These are phyloP conservation scores for Hybognathus amarus DNA, from an alignment of 2,797 vertebrate species.

Conservation along the genomic window DNA sequence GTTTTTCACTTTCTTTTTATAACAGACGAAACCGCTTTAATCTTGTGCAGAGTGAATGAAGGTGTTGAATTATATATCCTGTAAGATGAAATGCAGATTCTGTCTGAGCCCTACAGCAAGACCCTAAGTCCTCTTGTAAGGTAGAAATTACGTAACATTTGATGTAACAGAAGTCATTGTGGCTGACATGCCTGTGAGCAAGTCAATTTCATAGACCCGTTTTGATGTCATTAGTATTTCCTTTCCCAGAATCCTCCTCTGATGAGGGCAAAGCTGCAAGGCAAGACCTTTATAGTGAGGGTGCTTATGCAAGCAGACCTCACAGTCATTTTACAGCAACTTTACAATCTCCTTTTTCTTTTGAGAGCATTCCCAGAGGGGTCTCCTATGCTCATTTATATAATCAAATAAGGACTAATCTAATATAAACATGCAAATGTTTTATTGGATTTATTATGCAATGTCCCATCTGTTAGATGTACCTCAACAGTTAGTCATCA, in stretches of 20 bases:
- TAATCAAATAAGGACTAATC: conserved; percentile 7
- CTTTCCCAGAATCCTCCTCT: conserved; percentile 28
- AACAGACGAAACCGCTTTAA: neutral
- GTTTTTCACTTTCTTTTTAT: conserved; percentile 20
- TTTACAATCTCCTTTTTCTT: conserved; percentile 17
- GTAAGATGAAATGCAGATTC: conserved; percentile 41
- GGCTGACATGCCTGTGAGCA: neutral
- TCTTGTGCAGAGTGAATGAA: conserved; percentile 32
- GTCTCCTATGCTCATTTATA: neutral
- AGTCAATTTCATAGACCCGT: neutral
- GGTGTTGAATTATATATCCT: conserved; percentile 51
- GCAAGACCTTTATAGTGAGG: neutral
- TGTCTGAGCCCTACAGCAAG: conserved; percentile 58
- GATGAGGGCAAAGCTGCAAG: conserved; percentile 29
- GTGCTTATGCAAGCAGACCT: neutral
- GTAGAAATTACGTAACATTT: conserved; percentile 54
- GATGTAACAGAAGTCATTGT: conserved; percentile 37
- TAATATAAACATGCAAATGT: neutral
- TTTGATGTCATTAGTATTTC: conserved; percentile 33
- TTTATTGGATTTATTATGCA: neutral
- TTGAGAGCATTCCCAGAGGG: neutral
- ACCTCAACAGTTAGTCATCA: conserved; percentile 9
- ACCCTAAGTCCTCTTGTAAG: conserved; percentile 39
- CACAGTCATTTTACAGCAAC: neutral
- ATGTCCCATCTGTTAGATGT: conserved; percentile 9